Conservation (phyloP, 1,140 invertebrate genomes). For the Latrodectus geometricus region DNA sequence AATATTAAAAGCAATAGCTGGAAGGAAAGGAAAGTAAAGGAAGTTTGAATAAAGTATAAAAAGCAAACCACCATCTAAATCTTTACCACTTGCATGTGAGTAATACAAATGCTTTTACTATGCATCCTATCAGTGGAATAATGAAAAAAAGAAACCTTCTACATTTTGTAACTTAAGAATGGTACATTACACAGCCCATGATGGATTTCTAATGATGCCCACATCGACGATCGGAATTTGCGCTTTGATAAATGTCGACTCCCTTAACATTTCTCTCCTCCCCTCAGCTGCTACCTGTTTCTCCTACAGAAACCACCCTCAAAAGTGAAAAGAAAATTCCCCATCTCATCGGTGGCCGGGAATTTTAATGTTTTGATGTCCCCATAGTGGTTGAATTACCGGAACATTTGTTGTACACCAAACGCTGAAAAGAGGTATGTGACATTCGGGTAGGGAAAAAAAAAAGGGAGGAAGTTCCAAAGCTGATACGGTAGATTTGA, state of each 20-base stretch:
- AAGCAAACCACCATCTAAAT: too few species aligned
- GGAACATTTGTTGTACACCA: constrained; percentile 10
- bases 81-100: too few species aligned
- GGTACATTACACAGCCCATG: constrained; percentile 55
- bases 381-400: constrained; percentile 42
- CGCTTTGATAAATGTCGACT: constrained; percentile 58
- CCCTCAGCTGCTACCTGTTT: too few species aligned
- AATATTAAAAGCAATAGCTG: too few species aligned
- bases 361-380: constrained; percentile 61
- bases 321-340: constrained; percentile 20
- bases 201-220: constrained; percentile 61
- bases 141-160: constrained; percentile 27
- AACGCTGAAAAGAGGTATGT: constrained; percentile 25
- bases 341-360: constrained; percentile 24
- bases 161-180: constrained; percentile 47
- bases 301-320: background rate
- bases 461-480: background rate
- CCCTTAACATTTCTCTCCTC: constrained; percentile 35
- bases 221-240: constrained; percentile 55
- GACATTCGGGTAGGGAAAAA: constrained; percentile 3
- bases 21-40: too few species aligned
- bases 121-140: too few species aligned
- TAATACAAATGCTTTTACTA: too few species aligned
- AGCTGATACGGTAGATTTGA: constrained; percentile 56
- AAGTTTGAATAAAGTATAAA: too few species aligned